Base-by-base conservation (phyloP, 2,113 vertebrate genomes). In the Pseudorhombus dupliciocellatus region DNA sequence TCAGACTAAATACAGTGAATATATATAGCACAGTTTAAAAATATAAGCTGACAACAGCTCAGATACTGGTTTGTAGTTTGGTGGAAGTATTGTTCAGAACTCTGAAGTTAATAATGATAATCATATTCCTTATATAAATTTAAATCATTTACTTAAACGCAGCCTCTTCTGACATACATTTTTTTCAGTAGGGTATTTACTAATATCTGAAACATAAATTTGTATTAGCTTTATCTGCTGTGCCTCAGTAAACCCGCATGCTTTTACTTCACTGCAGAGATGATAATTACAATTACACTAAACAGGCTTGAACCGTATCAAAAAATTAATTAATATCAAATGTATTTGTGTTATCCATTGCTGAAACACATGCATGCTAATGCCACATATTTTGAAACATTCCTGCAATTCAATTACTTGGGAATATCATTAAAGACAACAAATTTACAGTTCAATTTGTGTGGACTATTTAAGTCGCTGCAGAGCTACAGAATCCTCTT, bases 401-500 rank as follows among this genome's bases (percentile, higher is more conserved):
- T 87, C 82, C 87, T 89, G 90, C 91, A 89, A 91, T 92, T 94
- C 92, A 93, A 93, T 93, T 93, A 92, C 87, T 89, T 83, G 70
- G 75, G 84, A 91, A 90, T 90, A 91, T 93, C 88, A 93, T 93
- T 93, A 93, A 94, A 92, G 81, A 85, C 87, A 93, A 85, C 87
- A 92, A 85, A 93, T 93, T 89, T 91, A 86, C 90, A 85, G 87
- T 92, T 93, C 92, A 91, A 93, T 94, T 92, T 93, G 87, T 90
- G 87, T 77, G 84, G 88, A 89, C 84, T 89, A 88, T 91, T 93
- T 93, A 93, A 93, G 79, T 90, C 84, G 80, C 86, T 83, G 76
- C 78, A 71, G 82, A 91, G 91, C 88, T 80, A 70, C 72, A 83
- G 77, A 92, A 92, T 92, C 90, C 90, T 74, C 83, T 84, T 84